A percentile compares a stretch with the other conserved stretches of the same genome.
Conservation (phyloP, 2,113 vertebrate genomes). For the Gymnocephalus cernua region DNA sequence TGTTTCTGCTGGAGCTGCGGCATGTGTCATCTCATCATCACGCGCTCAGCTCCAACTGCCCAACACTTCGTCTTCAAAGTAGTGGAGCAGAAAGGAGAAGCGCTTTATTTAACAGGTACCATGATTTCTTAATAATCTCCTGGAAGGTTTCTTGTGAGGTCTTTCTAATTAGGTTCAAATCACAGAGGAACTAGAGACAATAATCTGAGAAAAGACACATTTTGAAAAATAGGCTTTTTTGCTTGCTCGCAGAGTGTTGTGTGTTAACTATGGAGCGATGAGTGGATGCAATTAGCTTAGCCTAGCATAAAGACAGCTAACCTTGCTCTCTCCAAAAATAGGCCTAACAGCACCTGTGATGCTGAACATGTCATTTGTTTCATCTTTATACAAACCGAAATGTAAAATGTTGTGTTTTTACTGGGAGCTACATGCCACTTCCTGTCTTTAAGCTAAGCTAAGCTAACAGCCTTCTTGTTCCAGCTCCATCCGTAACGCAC, state of each 20-base stretch:
- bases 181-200: not conserved
- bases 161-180: not conserved
- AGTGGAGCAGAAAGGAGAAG: not conserved
- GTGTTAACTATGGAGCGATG: not conserved
- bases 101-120: not conserved
- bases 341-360: not conserved
- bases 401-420: too few relatives aligned
- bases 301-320: not conserved
- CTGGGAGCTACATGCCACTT: not conserved
- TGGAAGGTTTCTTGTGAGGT: not conserved
- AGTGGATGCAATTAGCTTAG: not conserved
- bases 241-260: not conserved
- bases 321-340: too few relatives aligned
- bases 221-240: not conserved
- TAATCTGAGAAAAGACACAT: not conserved
- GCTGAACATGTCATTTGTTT: not conserved
- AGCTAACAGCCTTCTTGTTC: not conserved
- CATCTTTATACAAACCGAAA: too few relatives aligned
- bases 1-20: not conserved
- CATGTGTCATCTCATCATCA: not conserved
- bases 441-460: not conserved
- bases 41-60: not conserved
- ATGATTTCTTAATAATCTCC: not conserved
- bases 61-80: not conserved
- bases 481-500: not conserved